These are phyloP conservation scores for Oscheius sp. DNA, from an alignment of 2,888 invertebrate species.

Conservation along the genomic window DNA sequence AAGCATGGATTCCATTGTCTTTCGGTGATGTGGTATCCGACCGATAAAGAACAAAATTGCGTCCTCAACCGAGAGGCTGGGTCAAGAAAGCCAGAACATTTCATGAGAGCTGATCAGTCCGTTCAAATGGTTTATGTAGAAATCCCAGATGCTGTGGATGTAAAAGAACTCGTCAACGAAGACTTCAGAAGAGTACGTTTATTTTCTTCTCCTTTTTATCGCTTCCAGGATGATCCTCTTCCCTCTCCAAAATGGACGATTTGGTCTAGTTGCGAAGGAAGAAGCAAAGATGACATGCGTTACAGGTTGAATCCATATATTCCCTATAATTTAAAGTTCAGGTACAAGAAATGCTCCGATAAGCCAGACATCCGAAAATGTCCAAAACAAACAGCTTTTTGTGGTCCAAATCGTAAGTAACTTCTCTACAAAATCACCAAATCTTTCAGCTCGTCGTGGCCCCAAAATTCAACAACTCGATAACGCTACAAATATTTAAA, in stretches of 20 bases:
- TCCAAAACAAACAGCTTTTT: conserved; percentile 11
- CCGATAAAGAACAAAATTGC: conserved; percentile 8
- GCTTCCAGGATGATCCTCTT: conserved; percentile 5
- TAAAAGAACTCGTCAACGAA: not conserved
- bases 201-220: not conserved
- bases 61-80: conserved; percentile 12
- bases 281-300: not conserved
- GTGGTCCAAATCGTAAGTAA: conserved; percentile 14
- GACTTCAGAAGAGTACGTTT: not conserved
- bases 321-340: too few species aligned
- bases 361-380: conserved; percentile 13
- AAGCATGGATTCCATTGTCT: conserved; percentile 19
- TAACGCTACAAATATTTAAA: not conserved
- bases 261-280: conserved; percentile 19
- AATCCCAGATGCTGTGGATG: conserved; percentile 12
- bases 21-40: conserved; percentile 8
- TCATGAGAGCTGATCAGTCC: not conserved
- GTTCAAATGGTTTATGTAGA: conserved; percentile 15
- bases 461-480: not conserved
- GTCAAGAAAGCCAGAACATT: not conserved
- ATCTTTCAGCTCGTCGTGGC: conserved; percentile 8
- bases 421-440: not conserved
- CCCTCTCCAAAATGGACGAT: conserved; percentile 3
- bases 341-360: conserved; percentile 18
- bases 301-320: too few species aligned